Conservation (phyloP, 2,797 vertebrate species). For the Diceros bicornis region DNA sequence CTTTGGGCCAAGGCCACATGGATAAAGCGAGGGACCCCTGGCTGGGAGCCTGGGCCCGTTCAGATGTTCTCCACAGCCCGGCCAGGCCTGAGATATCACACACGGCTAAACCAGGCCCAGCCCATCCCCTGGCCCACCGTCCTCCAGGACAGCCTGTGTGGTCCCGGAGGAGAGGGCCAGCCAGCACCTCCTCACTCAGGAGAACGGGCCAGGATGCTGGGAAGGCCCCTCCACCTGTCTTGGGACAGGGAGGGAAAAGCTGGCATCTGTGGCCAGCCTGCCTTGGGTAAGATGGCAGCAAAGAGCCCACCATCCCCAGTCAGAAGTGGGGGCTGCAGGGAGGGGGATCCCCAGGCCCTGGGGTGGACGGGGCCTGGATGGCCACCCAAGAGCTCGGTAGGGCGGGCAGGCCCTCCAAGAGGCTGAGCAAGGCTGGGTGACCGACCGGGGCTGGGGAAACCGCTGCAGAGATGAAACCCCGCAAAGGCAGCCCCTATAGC, state of each 20-base stretch:
- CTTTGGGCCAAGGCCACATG: background rate
- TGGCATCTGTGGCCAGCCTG: background rate
- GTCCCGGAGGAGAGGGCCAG: background rate
- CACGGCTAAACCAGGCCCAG: background rate
- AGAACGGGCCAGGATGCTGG: background rate
- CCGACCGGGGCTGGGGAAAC: background rate
- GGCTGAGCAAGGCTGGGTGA: background rate
- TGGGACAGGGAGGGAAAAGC: background rate
- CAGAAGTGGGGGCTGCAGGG: background rate
- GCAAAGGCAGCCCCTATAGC: accelerated
- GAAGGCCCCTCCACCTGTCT: too few species aligned
- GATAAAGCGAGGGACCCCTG: background rate
- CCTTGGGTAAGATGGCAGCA: background rate
- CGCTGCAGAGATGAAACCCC: background rate
- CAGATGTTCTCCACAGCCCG: background rate
- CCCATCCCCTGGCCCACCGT: accelerated
- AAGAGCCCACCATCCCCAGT: background rate
- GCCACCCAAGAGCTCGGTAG: background rate
- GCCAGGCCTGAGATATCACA: background rate
- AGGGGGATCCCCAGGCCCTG: background rate
- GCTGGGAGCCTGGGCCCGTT: too few species aligned
- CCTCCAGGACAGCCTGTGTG: background rate
- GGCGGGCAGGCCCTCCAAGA: background rate
- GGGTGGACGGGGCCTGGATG: background rate
- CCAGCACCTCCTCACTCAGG: background rate